Conservation (phyloP, 2,888 invertebrate species). For the Caenorhabditis sinica region DNA sequence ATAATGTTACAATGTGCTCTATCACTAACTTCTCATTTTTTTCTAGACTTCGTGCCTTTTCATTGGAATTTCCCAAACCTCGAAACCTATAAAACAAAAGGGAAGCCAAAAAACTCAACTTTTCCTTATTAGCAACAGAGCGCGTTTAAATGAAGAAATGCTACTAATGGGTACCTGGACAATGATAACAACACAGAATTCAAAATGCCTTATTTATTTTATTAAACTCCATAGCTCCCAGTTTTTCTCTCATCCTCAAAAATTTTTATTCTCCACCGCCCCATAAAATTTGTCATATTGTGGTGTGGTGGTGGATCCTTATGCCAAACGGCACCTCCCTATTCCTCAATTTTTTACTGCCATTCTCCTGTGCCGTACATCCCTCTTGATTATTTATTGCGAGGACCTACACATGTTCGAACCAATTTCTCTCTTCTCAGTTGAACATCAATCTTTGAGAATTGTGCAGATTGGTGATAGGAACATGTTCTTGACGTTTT, state of each 20-base stretch:
- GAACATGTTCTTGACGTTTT: neutral
- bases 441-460: conserved; percentile 47
- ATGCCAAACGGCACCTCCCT: conserved; percentile 39
- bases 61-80: too few relatives aligned
- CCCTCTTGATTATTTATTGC: conserved; percentile 59
- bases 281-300: conserved; percentile 61
- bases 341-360: conserved; percentile 41
- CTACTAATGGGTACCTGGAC: too few relatives aligned
- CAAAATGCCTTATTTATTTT: too few relatives aligned
- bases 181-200: too few relatives aligned
- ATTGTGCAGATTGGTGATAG: conserved; percentile 45
- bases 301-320: conserved; percentile 31
- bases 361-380: conserved; percentile 52
- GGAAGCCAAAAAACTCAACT: neutral
- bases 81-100: too few relatives aligned
- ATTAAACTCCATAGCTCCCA: neutral
- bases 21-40: too few relatives aligned
- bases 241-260: conserved; percentile 31
- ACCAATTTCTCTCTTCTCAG: neutral
- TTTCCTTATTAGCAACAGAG: too few relatives aligned
- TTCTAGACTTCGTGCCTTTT: too few relatives aligned
- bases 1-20: too few relatives aligned
- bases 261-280: conserved; percentile 48
- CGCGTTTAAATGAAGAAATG: too few relatives aligned
- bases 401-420: conserved; percentile 56